Evolutionary conservation across 2,113 vertebrate genomes (phyloP).

Genomic region (Ginglymostoma cirratum): DNA sequence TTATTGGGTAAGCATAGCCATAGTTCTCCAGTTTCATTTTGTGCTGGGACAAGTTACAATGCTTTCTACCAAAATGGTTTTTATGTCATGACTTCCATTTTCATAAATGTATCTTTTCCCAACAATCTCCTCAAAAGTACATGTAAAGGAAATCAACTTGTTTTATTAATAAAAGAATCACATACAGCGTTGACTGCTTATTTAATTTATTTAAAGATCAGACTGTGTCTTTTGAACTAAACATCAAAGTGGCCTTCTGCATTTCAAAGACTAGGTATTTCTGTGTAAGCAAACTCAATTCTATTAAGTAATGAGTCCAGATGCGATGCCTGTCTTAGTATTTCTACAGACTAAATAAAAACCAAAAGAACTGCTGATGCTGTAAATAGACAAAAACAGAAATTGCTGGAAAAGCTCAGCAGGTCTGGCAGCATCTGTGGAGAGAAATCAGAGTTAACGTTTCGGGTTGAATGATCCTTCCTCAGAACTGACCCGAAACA

Average conservation of each 20-base stretch:
- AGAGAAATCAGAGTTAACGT: too few relatives aligned
- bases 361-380: too few relatives aligned
- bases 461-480: too few relatives aligned
- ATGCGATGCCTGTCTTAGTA: not conserved
- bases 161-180: not conserved
- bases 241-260: not conserved
- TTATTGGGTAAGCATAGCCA: not conserved
- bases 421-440: too few relatives aligned
- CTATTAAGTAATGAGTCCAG: not conserved
- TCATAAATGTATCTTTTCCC: not conserved
- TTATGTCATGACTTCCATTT: not conserved
- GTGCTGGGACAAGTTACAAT: not conserved
- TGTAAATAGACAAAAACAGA: too few relatives aligned
- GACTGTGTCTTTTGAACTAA: not conserved
- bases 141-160: not conserved
- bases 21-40: not conserved
- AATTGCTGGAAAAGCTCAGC: too few relatives aligned
- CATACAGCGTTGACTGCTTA: not conserved
- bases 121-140: not conserved
- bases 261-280: not conserved
- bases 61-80: slow-evolving; percentile 3
- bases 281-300: not conserved
- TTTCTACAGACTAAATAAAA: not conserved
- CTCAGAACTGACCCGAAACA: too few relatives aligned
- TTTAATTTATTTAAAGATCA: slow-evolving; percentile 1